A percentile compares a stretch with the other conserved stretches of the same genome.
phyloP scores from a whole-genome alignment of 2,888 invertebrate genomes.

The Epsilonema sp. region DNA sequence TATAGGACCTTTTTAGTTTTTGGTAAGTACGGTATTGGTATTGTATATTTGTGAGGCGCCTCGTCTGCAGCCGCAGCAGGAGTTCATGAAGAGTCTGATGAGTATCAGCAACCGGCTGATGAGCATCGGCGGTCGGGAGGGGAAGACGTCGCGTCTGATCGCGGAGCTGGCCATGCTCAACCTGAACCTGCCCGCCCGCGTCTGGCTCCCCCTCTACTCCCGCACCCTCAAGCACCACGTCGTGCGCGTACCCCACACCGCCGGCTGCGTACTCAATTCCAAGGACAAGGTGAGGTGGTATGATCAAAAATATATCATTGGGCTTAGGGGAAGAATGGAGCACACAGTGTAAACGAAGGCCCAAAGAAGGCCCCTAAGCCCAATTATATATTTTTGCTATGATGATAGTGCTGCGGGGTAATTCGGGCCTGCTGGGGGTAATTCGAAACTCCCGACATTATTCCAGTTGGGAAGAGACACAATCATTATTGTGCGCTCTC shows the following conservation, averaged over 20 bases:
- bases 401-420: background rate
- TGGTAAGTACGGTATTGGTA: too few relatives aligned
- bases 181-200: slow-evolving; percentile 84
- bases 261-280: slow-evolving; percentile 91
- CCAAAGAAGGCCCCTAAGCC: too few relatives aligned
- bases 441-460: too few relatives aligned
- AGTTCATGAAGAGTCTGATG: slow-evolving; percentile 65
- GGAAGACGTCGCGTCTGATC: slow-evolving; percentile 51
- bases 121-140: slow-evolving; percentile 62
- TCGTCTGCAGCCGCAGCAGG: slow-evolving; percentile 56
- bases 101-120: slow-evolving; percentile 62
- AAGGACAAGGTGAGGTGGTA: slow-evolving; percentile 80
- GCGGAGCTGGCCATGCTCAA: slow-evolving; percentile 82
- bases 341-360: too few relatives aligned
- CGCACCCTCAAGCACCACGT: slow-evolving; percentile 57
- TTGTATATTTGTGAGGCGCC: too few relatives aligned
- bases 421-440: slow-evolving; percentile 2
- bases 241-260: slow-evolving; percentile 84
- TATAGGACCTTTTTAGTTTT: too few relatives aligned
- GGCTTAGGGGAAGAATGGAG: too few relatives aligned
- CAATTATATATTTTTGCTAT: slow-evolving; percentile 3
- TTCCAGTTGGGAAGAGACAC: too few relatives aligned
- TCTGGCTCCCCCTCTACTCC: slow-evolving; percentile 84
- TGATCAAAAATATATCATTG: slow-evolving; percentile 2
- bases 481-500: too few relatives aligned